phyloP scores from a whole-genome alignment of 1,140 invertebrate genomes.

The Camponotus vicinus region DNA sequence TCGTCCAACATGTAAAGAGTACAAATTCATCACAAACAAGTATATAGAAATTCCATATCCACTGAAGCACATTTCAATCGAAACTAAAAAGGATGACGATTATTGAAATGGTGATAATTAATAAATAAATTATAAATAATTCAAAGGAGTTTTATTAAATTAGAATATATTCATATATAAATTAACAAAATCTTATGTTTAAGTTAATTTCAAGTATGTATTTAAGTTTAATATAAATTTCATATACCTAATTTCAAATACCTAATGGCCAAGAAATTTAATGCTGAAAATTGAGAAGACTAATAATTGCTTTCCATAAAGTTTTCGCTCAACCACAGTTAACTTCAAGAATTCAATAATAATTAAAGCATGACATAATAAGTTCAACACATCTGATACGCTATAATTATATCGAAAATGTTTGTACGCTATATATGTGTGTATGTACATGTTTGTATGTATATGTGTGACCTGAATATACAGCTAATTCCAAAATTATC shows the following conservation, averaged over 20 bases:
- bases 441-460: conserved; percentile 1
- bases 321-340: conserved; percentile 45
- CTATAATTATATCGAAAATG: conserved; percentile 7
- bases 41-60: not conserved
- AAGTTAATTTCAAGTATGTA: conserved; percentile 30
- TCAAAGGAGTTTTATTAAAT: not conserved
- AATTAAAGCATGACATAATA: conserved; percentile 38
- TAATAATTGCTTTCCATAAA: conserved; percentile 56
- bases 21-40: not conserved
- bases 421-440: not conserved
- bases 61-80: not conserved
- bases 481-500: not conserved
- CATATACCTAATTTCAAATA: conserved; percentile 33
- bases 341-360: conserved; percentile 48
- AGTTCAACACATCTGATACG: conserved; percentile 40
- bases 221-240: conserved; percentile 50
- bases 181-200: not conserved
- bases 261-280: conserved; percentile 48
- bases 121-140: not conserved
- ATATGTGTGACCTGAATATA: not conserved
- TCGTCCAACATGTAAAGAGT: not conserved
- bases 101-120: not conserved
- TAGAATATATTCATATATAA: not conserved
- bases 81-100: not conserved
- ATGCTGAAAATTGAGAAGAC: conserved; percentile 53